Conservation (phyloP, 1,140 invertebrate species). For the Drosophila nikananu region DNA sequence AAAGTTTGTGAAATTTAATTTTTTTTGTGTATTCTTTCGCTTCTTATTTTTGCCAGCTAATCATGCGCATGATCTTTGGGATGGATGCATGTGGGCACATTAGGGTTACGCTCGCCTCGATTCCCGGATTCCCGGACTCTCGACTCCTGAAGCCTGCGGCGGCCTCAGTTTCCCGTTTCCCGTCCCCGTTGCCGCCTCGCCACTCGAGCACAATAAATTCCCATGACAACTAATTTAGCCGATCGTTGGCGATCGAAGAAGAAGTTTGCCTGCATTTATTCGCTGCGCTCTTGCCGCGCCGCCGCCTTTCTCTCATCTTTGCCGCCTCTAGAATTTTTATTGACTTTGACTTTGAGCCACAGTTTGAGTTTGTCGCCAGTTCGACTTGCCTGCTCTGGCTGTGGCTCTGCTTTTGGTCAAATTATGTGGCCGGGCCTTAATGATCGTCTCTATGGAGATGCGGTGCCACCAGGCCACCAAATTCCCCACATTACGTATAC, state of each 20-base stretch:
- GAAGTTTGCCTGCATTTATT: conserved; percentile 60
- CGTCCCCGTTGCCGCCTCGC: conserved; percentile 5
- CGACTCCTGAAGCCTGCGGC: conserved; percentile 15
- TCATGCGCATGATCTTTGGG: conserved; percentile 73
- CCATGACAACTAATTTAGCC: conserved; percentile 83
- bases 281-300: conserved; percentile 14
- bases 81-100: conserved; percentile 54
- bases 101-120: conserved; percentile 38
- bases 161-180: neutral
- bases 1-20: too few species aligned
- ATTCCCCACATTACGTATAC: conserved; percentile 70
- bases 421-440: conserved; percentile 66
- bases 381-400: conserved; percentile 10
- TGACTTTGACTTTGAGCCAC: conserved; percentile 66
- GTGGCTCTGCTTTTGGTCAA: conserved; percentile 60
- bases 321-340: conserved; percentile 69
- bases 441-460: conserved; percentile 70
- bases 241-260: conserved; percentile 43
- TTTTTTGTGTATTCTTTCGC: neutral
- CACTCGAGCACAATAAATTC: conserved; percentile 80
- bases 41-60: conserved; percentile 43
- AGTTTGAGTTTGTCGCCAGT: conserved; percentile 30
- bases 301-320: conserved; percentile 41
- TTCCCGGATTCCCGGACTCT: conserved; percentile 15
- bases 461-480: conserved; percentile 33